phyloP scores from a whole-genome alignment of 92 coral and sea anemone species.

The Heteractis magnifica region DNA sequence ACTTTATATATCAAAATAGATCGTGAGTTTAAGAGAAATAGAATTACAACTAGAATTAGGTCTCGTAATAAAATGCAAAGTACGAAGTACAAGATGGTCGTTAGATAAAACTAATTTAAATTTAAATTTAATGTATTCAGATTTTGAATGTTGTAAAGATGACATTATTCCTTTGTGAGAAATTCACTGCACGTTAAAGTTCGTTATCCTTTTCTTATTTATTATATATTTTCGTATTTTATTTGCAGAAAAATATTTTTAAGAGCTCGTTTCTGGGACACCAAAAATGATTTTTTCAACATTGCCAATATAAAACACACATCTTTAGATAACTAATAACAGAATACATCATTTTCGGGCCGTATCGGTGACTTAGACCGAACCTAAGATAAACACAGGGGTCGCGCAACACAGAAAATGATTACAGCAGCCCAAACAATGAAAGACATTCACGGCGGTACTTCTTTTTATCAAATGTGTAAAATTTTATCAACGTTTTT shows the following conservation, averaged over 20 bases:
- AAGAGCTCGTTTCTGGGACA: background rate
- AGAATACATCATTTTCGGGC: background rate
- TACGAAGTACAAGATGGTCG: background rate
- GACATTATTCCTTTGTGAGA: background rate
- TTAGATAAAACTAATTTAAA: background rate
- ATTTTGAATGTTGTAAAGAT: background rate
- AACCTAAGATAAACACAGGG: background rate
- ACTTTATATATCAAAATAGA: too few relatives aligned
- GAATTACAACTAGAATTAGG: too few relatives aligned
- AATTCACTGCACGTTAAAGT: background rate
- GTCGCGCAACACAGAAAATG: background rate
- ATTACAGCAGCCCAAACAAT: conserved; percentile 1
- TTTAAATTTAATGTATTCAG: background rate
- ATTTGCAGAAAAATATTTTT: background rate
- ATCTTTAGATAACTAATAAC: background rate
- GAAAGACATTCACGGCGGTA: background rate
- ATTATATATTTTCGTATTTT: too few relatives aligned
- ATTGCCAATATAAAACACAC: background rate
- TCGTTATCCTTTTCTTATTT: background rate
- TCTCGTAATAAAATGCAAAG: background rate
- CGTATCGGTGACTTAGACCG: conserved; percentile 1
- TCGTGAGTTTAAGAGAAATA: too few relatives aligned
- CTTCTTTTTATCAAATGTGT: conserved; percentile 11
- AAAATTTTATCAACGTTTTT: conserved; percentile 6
- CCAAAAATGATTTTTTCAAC: background rate